Evolutionary conservation across 2,797 vertebrate genomes (phyloP), one percentile per base, ranked within the genome.

Genomic region (Champsocephalus gunnari): DNA sequence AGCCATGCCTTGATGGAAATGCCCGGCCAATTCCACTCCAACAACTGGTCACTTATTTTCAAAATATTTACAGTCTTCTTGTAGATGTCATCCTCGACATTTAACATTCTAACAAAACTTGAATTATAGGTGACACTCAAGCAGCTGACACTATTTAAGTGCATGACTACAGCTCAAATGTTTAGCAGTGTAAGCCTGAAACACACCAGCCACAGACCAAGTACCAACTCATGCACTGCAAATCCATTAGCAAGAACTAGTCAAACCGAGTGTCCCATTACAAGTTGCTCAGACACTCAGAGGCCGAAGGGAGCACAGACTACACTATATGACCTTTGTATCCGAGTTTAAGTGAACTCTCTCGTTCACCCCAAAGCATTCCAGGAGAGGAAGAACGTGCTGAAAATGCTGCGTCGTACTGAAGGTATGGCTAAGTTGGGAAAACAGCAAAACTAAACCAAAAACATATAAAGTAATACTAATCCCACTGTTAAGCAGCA

Each of bases 1-100:
- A 89, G 89, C 83, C 89, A 92, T 90, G 86, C 86, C 80, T 80
- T n/a, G 72, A 69, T 88, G 70, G 65, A 90, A 85, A 82, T 62
- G 57, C 65, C 73, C 75, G 54, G 59, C 38, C 59, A 80, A 71
- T 73, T 75, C 73, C 77, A 77, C 59, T 81, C 69, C 69, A 81
- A 53, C 67, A 79, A 77, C 73, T 76, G 43, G 8, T 71, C 77
- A 55, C 66, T 45, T 10, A 63, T 58, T 28, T 34, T 60, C 57
- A 13, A 60, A 16, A 28, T 69, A 45, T 55, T 44, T 83, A 19
- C 50, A 53, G 59, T 60, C 53, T 67, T 65, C 71, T 77, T 66
- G 38, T 13, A 65, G 55, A 54, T 2, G 19, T 53, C 56, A 21
- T 34, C 78, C 62, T 61, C 28, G n/a, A 71, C 13, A 65, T 67